These are phyloP conservation scores for Aporrectodea caliginosa DNA, from an alignment of 1,140 invertebrate genomes.

Conservation along the genomic window DNA sequence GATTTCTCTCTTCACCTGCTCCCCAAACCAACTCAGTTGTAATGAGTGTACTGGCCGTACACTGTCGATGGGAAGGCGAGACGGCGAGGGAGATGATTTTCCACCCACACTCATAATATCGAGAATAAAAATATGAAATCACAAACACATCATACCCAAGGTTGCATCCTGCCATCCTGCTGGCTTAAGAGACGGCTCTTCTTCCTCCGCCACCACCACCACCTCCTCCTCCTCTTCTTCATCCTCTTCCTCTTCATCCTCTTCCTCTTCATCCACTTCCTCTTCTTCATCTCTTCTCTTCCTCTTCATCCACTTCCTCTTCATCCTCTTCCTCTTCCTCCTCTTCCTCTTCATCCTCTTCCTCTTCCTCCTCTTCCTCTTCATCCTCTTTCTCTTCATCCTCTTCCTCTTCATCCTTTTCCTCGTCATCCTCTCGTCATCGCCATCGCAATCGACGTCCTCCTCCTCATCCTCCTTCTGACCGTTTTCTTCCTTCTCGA, in stretches of 20 bases:
- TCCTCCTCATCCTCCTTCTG: constrained; percentile 1
- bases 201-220: neutral
- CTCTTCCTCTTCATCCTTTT: constrained; percentile 1
- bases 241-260: neutral
- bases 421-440: constrained; percentile 7
- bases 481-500: neutral
- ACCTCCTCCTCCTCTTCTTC: neutral
- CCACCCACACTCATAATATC: no score
- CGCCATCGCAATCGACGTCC: constrained; percentile 4
- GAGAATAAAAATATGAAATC: no score
- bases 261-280: constrained; percentile 1
- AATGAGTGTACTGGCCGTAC: no score
- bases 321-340: constrained; percentile 2
- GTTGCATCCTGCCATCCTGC: no score
- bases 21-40: no score
- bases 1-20: no score
- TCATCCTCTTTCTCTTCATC: neutral
- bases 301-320: neutral
- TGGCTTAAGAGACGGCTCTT: no score
- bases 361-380: neutral
- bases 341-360: constrained; percentile 1
- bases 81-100: no score
- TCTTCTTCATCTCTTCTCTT: constrained; percentile 4
- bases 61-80: no score
- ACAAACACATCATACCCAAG: no score